Evolutionary conservation across 2,113 vertebrate species (phyloP), one percentile per base, ranked within the genome.

Genomic region (Xiphophorus couchianus): DNA sequence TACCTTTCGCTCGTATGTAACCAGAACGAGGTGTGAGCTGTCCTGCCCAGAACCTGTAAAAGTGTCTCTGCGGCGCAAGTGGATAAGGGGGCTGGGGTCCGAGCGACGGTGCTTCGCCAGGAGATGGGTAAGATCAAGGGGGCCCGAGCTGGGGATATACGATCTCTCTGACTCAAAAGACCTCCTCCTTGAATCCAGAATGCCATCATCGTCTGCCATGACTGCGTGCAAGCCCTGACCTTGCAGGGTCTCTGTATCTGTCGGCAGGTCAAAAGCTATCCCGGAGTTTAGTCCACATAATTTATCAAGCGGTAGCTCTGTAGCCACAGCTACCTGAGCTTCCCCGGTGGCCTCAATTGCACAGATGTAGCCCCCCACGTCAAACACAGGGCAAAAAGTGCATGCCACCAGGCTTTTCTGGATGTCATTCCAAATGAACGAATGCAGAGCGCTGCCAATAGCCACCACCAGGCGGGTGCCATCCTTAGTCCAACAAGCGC

Each of bases 401-500:
- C 97, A 98, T 0, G 94, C 86, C 0, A 78, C 89, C 25, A 99
- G 90, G 2, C 91, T 95, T 82, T 97, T 97, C 89, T 97, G 96
- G 77, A 95, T 90, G 79, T 96, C 94, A 15, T 97, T 96, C 97
- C 97, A 99, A 62, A 96, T 92, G n/a, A 96, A 99, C 0, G 96
- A 97, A 74, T 96, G 96, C 11, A 99, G 95, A 25, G 95, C 91
- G 0, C 95, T 97, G 84, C 96, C 96, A 0, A 96, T 92, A 0
- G 96, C 97, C 54, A 99, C 95, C 5, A 99, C 97, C 44, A 99
- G 89, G 25, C 96, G 95, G 0, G 83, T 93, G 19, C 98, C 97
- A 11, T 97, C 97, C 85, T 92, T 96, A 9, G 97, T 98, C 98
- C 98, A 99, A 51, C 96, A 98, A 0, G 97, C 97, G 5, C 97